Evolutionary conservation across 2,113 vertebrate species (phyloP).

Genomic region (Phaethornis superciliosus): DNA sequence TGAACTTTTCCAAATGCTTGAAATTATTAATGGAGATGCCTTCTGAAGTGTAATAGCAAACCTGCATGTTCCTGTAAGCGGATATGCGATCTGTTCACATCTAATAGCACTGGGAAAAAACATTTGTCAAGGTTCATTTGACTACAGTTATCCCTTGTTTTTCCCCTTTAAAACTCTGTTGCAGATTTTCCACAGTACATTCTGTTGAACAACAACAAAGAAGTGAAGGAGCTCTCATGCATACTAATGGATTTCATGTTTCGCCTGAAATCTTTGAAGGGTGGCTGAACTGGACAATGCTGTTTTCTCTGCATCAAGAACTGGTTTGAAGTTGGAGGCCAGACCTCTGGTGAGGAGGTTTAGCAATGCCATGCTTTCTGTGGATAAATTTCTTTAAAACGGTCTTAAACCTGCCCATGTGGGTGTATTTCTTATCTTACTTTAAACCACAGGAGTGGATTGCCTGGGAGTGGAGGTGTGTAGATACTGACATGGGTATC

Average conservation of each 20-base stretch:
- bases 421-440: not conserved
- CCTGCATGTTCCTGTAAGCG: not conserved
- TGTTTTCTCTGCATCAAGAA: not conserved
- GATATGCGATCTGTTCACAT: slow-evolving; percentile 27
- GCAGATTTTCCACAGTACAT: slow-evolving; percentile 10
- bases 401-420: not conserved
- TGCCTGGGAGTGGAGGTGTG: not conserved
- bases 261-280: not conserved
- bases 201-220: slow-evolving; percentile 18
- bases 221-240: not conserved
- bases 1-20: slow-evolving; percentile 8
- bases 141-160: not conserved
- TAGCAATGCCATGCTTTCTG: not conserved
- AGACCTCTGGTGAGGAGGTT: not conserved
- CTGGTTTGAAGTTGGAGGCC: not conserved
- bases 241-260: slow-evolving; percentile 13
- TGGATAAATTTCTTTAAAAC: not conserved
- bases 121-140: slow-evolving; percentile 38
- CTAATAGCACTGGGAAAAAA: not conserved
- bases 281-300: rapidly evolving
- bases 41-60: slow-evolving; percentile 27
- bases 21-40: slow-evolving; percentile 11
- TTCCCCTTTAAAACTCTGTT: not conserved
- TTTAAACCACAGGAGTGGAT: not conserved
- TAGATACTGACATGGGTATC: not conserved